Base-by-base conservation (phyloP, 2,797 vertebrate genomes). In the Leucoraja ocellata region DNA sequence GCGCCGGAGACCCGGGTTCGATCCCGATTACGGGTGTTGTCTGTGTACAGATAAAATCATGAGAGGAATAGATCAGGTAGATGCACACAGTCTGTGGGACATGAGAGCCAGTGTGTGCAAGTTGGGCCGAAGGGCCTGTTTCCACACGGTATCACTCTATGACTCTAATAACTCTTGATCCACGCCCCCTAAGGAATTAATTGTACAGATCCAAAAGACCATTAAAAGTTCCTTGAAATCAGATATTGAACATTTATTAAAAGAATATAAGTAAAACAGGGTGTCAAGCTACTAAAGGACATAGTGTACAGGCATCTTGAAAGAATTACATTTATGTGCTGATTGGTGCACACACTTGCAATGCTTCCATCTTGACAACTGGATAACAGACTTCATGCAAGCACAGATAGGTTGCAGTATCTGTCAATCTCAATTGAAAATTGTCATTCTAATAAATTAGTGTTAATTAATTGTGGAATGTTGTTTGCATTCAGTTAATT, bases 401-500 rank as follows among this genome's bases (percentile, higher is more conserved):
- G 4, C 68, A 91, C 68, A 28, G 68, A 54, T 74, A 23, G 90
- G 23, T 74, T 91, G 39, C 71, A 28, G 21, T 74, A 54, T 46
- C 71, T 46, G 71, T 74, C 39, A 4, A 54, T 91, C 36, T n/a
- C 58, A 25, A 54, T 74, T 74, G 36, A 91, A 91, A 91, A 25
- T 74, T 91, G 23, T 23, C 18, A 54, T 74, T 91, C 71, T 8
- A 74, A 91, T 74, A 54, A 91, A 74, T 91, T 71, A 28, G 21
- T 74, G 63, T 23, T 68, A 68, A 88, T 39, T 68, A 88, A 68
- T 54, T 74, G 90, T 54, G 36, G 68, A 88, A 88, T 65, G 71
- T 71, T 91, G 88, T 91, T 73, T 73, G 68, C 88, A 91, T 91
- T 91, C 88, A 73, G 1, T 91, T 73, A 88, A 91, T 91, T 91